phyloP scores from a whole-genome alignment of 2,797 vertebrate genomes.

The Urophycis tenuis region DNA sequence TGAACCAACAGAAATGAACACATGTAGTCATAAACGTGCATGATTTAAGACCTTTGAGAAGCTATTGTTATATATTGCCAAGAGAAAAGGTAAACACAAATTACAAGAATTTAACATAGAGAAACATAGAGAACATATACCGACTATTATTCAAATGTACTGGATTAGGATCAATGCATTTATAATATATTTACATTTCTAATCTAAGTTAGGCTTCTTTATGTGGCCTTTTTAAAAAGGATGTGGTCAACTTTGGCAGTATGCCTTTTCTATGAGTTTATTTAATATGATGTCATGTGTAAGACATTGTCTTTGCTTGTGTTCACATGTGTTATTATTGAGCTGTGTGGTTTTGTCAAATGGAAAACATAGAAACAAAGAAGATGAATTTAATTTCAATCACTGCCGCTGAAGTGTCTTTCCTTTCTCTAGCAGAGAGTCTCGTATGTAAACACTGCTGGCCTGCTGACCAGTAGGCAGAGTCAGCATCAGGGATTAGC shows the following conservation, averaged over 20 bases:
- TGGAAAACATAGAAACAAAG: not conserved
- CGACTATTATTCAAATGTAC: not conserved
- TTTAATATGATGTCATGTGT: not conserved
- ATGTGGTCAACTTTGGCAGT: not conserved
- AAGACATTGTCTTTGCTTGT: not conserved
- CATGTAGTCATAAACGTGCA: too few relatives aligned
- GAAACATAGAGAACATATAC: not conserved
- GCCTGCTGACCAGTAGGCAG: constrained; percentile 78
- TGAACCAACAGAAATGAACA: too few relatives aligned
- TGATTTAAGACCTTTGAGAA: not conserved
- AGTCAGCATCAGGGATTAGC: constrained; percentile 79
- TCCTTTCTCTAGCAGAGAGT: constrained; percentile 14
- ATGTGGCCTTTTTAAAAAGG: not conserved
- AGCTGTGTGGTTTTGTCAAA: not conserved
- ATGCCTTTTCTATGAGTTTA: not conserved
- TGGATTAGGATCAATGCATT: not conserved
- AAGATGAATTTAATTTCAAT: not conserved
- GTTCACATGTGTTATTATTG: not conserved
- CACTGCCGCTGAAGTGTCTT: constrained; percentile 1
- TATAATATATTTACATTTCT: not conserved
- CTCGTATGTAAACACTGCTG: constrained; percentile 72
- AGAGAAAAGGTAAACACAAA: not conserved
- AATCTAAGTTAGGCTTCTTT: not conserved
- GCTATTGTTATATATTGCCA: not conserved
- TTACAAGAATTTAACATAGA: not conserved